A percentile compares a stretch with the other conserved stretches of the same genome.
Evolutionary conservation across 2,113 vertebrate genomes (phyloP).

Genomic region (Percina caprodes): DNA sequence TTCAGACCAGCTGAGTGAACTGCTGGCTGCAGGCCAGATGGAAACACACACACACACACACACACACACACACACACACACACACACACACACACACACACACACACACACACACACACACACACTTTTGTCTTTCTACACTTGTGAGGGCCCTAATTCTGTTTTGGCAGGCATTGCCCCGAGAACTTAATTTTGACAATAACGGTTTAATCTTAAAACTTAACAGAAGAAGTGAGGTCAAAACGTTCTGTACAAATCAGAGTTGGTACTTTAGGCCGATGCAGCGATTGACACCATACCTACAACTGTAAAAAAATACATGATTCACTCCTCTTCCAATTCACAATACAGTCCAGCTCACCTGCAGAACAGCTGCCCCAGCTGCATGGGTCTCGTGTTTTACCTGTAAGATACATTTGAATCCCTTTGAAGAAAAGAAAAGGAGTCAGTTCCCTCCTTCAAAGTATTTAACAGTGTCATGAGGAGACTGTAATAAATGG

Average conservation of each 20-base stretch:
- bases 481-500: background rate
- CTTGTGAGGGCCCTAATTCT: constrained; percentile 2
- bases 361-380: too few species aligned
- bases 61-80: too few species aligned
- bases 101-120: constrained; percentile 31
- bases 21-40: constrained; percentile 59
- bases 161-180: background rate
- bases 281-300: background rate
- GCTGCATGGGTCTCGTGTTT: too few species aligned
- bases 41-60: constrained; percentile 33
- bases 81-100: constrained; percentile 18
- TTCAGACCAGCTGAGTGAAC: constrained; percentile 58
- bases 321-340: background rate
- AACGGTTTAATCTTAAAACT: background rate
- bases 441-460: too few species aligned
- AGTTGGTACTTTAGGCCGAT: background rate
- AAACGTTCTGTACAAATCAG: background rate
- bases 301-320: background rate
- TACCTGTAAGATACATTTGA: too few species aligned
- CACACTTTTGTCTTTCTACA: constrained; percentile 1
- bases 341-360: too few species aligned
- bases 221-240: background rate
- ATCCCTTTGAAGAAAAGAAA: too few species aligned
- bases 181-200: background rate
- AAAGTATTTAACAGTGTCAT: too few species aligned